Evolutionary conservation across 2,888 invertebrate genomes (phyloP).

Genomic region (Drosophila anomalata): DNA sequence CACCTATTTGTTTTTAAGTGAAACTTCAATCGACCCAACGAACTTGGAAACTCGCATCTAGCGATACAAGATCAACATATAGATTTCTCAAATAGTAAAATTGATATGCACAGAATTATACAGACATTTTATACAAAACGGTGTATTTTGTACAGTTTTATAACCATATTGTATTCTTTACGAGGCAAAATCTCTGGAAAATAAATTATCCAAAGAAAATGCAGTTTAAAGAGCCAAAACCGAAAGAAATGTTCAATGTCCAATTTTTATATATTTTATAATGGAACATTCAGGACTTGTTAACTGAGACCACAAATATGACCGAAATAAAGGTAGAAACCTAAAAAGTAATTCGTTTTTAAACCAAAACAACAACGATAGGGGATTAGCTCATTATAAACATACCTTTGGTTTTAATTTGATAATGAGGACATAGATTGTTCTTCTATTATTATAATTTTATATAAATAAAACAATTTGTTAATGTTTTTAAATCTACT

Average conservation of each 20-base stretch:
- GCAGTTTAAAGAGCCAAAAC: neutral
- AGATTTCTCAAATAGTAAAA: neutral
- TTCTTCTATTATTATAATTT: no score
- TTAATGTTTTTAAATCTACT: neutral
- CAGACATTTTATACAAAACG: slow-evolving; percentile 8
- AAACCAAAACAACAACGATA: neutral
- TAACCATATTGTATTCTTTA: slow-evolving; percentile 1
- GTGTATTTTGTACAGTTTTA: slow-evolving; percentile 31
- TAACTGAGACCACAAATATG: neutral
- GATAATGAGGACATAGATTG: no score
- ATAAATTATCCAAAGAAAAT: neutral
- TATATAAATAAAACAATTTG: no score
- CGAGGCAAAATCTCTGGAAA: neutral
- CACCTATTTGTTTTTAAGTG: slow-evolving; percentile 15
- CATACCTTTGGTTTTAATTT: neutral
- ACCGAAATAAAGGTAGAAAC: neutral
- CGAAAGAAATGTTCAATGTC: neutral
- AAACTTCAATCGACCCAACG: slow-evolving; percentile 36
- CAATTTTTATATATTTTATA: neutral
- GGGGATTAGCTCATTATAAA: neutral
- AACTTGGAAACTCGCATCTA: slow-evolving; percentile 22
- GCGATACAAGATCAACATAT: slow-evolving; percentile 7
- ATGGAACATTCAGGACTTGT: neutral
- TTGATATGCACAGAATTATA: slow-evolving; percentile 17
- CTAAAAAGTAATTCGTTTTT: neutral